A percentile compares a stretch with the other conserved stretches of the same genome.
Conservation (phyloP, 2,888 invertebrate species). For the Asteroscopus sphinx region DNA sequence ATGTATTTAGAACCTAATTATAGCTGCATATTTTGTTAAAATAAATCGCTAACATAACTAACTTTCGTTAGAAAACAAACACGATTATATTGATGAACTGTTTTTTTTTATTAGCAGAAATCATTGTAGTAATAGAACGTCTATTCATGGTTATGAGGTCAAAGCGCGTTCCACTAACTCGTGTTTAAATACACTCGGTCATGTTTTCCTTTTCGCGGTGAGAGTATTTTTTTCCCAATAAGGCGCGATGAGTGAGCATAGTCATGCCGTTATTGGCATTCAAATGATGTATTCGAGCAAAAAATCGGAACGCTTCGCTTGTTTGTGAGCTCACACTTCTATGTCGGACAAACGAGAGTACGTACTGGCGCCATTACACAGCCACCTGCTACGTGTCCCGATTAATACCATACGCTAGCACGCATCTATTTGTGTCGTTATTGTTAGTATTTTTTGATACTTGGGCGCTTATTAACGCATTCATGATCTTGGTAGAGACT, state of each 20-base stretch:
- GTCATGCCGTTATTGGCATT: slow-evolving; percentile 81
- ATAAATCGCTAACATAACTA: slow-evolving; percentile 37
- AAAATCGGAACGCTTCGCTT: slow-evolving; percentile 77
- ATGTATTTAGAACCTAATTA: slow-evolving; percentile 14
- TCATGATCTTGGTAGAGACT: slow-evolving; percentile 61
- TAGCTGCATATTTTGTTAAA: slow-evolving; percentile 12
- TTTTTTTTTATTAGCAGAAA: slow-evolving; percentile 64
- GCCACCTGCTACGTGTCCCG: slow-evolving; percentile 75
- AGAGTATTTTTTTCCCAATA: slow-evolving; percentile 80
- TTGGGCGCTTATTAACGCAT: slow-evolving; percentile 65
- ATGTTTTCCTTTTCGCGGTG: slow-evolving; percentile 80
- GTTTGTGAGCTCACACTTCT: slow-evolving; percentile 70
- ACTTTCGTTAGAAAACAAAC: slow-evolving; percentile 51
- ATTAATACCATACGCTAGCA: slow-evolving; percentile 62
- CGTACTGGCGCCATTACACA: slow-evolving; percentile 68
- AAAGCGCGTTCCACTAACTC: slow-evolving; percentile 74
- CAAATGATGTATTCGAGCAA: slow-evolving; percentile 78
- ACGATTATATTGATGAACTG: slow-evolving; percentile 50
- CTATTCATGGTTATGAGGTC: slow-evolving; percentile 72
- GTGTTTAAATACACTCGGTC: slow-evolving; percentile 68
- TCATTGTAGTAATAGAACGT: slow-evolving; percentile 59
- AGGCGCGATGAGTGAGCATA: slow-evolving; percentile 74
- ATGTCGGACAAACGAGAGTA: slow-evolving; percentile 78
- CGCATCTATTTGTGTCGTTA: slow-evolving; percentile 75
- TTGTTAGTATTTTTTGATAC: slow-evolving; percentile 67